phyloP scores from a whole-genome alignment of 2,797 vertebrate genomes.

The Helarctos malayanus region DNA sequence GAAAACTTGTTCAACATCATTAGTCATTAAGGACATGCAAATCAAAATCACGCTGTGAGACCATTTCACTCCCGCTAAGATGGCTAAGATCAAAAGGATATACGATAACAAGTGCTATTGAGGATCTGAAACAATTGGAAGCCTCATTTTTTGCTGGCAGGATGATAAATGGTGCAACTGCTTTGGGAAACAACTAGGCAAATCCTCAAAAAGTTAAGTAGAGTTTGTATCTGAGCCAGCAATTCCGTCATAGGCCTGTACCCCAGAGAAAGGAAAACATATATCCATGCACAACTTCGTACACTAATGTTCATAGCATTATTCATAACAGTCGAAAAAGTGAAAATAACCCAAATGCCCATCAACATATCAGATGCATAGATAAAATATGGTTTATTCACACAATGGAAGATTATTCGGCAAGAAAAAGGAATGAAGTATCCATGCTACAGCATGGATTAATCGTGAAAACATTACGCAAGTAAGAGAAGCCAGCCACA shows the following conservation, averaged over 20 bases:
- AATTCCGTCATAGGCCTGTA: conserved; percentile 5
- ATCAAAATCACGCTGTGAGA: conserved; percentile 7
- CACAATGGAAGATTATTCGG: conserved; percentile 10
- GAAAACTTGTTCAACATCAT: conserved; percentile 13
- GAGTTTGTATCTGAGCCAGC: neutral
- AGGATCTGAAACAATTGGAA: conserved; percentile 13
- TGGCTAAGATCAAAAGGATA: conserved; percentile 55
- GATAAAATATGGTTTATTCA: conserved; percentile 10
- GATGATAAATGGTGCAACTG: neutral
- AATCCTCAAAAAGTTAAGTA: conserved; percentile 9
- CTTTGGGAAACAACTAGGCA: conserved; percentile 54
- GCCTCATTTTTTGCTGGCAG: neutral
- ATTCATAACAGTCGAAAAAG: conserved; percentile 11
- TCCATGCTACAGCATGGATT: neutral
- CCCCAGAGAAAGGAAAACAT: conserved; percentile 25
- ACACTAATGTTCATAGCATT: neutral
- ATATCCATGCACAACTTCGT: neutral
- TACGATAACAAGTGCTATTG: neutral
- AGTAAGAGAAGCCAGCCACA: neutral
- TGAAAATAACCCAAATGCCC: neutral
- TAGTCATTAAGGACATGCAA: conserved; percentile 37
- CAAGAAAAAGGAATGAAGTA: conserved; percentile 35
- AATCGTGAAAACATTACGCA: conserved; percentile 32
- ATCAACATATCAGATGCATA: neutral
- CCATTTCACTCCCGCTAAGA: neutral